phyloP scores from a whole-genome alignment of 2,797 vertebrate genomes.

The Microcaecilia unicolor region DNA sequence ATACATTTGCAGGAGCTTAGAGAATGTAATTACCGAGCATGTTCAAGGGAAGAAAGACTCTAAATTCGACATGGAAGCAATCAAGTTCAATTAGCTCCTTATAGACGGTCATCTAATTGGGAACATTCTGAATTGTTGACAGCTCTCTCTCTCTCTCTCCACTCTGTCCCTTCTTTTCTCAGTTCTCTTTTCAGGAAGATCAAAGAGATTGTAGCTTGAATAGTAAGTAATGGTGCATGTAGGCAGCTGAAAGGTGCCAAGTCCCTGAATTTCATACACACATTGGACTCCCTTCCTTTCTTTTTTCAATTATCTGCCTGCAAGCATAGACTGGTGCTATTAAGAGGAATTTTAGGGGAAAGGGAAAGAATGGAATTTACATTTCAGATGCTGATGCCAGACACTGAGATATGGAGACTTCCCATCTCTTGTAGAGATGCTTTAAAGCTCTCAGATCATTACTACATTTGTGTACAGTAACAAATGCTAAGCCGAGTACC shows the following conservation, averaged over 20 bases:
- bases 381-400: no score
- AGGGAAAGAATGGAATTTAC: no score
- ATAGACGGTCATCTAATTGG: constrained; percentile 64
- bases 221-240: constrained; percentile 55
- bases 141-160: constrained; percentile 46
- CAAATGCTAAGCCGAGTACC: no score
- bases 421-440: no score
- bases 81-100: constrained; percentile 73
- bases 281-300: neutral
- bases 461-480: constrained; percentile 2
- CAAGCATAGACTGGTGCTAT: constrained; percentile 51
- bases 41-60: constrained; percentile 57
- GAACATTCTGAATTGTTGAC: constrained; percentile 65
- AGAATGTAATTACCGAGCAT: constrained; percentile 17
- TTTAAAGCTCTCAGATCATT: neutral
- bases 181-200: constrained; percentile 52
- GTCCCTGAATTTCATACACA: constrained; percentile 30
- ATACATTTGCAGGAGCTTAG: constrained; percentile 10
- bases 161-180: constrained; percentile 27
- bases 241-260: constrained; percentile 38
- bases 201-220: constrained; percentile 58
- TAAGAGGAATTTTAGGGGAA: constrained; percentile 42
- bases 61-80: constrained; percentile 68
- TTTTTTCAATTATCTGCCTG: constrained; percentile 7
- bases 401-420: no score